Base-by-base conservation (phyloP, 2,797 vertebrate genomes). In the Eulemur mongoz region DNA sequence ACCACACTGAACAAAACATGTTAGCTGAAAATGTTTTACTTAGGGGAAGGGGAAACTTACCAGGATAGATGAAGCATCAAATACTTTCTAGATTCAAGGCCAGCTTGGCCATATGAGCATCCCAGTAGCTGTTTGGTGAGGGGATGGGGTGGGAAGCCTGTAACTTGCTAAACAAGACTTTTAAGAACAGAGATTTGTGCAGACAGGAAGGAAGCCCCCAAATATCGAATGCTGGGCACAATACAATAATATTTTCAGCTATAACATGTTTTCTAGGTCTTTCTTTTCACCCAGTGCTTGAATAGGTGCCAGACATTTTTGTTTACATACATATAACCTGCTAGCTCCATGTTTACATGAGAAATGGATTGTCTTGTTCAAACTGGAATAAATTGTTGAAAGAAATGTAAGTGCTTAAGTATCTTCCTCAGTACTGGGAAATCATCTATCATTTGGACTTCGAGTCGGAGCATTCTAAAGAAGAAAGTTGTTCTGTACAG, bases 371-470 rank as follows among this genome's bases (percentile, higher is more conserved):
- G 22, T 79, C 80, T 92, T 54, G 6, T 80, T 96, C 73, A 82
- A 92, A 96, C 79, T 45, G 79, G 94, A 86, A 91, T 72, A 92
- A 70, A 70, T 70, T 54, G 54, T 82, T 87, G 91, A 96, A 86
- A 95, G 80, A 94, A 96, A 61, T 22, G 7, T 35, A 90, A 97
- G 86, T 73, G 76, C 43, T 59, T 76, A 95, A 89, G 95, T 70
- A 72, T 96, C 94, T 88, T 89, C 72, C 97, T 92, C 65, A 35
- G 54, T 84, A 67, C 27, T 3, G 43, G 80, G 87, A 97, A 96
- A 87, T 65, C 86, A n/a, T 94, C 86, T 97, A 27, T 97, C 97
- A 96, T 80, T 87, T 69, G 75, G 86, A 95, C 85, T 95, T 92
- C 38, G 72, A 73, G 87, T 11, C 30, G 50, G 72, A 79, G 54